Percentiles rank a stretch among this genome's conserved stretches.
Conservation (phyloP, 2,888 invertebrate genomes). For the Metopia argyrocephala region DNA sequence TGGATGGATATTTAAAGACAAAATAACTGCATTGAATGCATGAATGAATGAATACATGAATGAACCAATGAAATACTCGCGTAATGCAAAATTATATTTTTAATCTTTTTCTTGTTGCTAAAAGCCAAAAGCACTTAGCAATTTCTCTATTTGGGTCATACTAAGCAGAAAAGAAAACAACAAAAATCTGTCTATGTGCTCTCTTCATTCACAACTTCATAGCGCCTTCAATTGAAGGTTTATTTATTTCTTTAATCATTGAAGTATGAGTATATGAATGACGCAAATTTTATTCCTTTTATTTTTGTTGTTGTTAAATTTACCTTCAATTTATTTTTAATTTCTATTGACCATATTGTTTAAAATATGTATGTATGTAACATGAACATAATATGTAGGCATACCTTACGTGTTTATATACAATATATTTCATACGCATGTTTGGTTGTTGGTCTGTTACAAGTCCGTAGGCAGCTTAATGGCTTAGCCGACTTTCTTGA, state of each 20-base stretch:
- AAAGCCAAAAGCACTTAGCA: conserved; percentile 1
- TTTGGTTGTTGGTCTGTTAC: no score
- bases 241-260: no score
- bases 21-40: not conserved
- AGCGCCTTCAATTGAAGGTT: not conserved
- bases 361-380: not conserved
- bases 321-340: no score
- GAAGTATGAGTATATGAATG: no score
- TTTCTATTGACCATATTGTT: no score
- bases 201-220: conserved; percentile 3
- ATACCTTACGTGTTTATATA: no score
- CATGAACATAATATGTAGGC: no score
- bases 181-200: conserved; percentile 59
- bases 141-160: conserved; percentile 46
- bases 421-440: no score
- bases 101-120: conserved; percentile 16
- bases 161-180: conserved; percentile 14
- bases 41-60: conserved; percentile 1
- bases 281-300: no score
- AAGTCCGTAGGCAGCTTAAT: no score
- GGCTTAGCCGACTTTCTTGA: no score
- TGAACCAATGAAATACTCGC: conserved; percentile 10
- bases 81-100: not conserved
- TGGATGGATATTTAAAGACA: not conserved
- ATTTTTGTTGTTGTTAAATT: no score